A percentile compares a stretch with the other conserved stretches of the same genome.
Conservation (phyloP, 2,888 invertebrate species). For the Sminthurides aquaticus region DNA sequence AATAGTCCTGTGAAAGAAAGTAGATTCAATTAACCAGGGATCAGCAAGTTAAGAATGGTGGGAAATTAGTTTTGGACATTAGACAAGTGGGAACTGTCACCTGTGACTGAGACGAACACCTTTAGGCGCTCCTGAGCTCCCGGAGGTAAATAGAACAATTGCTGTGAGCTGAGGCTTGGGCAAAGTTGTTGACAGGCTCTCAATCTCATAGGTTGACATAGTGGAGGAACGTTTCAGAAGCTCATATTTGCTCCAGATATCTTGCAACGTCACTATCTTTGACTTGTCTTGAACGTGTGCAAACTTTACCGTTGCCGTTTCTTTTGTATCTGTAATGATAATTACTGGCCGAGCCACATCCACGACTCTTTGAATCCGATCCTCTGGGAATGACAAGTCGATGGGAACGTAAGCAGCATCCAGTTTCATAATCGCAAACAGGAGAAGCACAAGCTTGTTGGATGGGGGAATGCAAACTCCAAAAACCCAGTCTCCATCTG, state of each 20-base stretch:
- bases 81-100: background rate
- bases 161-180: conserved; percentile 51
- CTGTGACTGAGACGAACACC: conserved; percentile 68
- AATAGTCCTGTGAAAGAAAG: conserved; percentile 55
- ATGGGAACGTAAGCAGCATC: conserved; percentile 78
- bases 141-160: conserved; percentile 75
- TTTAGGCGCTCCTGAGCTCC: conserved; percentile 39
- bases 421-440: conserved; percentile 69
- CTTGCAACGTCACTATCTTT: conserved; percentile 21
- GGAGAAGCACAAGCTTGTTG: conserved; percentile 58
- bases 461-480: conserved; percentile 44
- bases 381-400: conserved; percentile 63
- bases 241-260: conserved; percentile 2
- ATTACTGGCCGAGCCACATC: conserved; percentile 61
- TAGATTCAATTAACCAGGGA: background rate
- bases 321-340: conserved; percentile 57
- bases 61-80: background rate
- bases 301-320: conserved; percentile 47
- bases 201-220: background rate
- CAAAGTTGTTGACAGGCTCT: background rate
- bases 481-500: conserved; percentile 22
- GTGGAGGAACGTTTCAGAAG: background rate
- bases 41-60: background rate
- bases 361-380: conserved; percentile 67
- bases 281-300: conserved; percentile 26